A percentile compares a stretch with the other conserved stretches of the same genome.
Evolutionary conservation across 2,113 vertebrate species (phyloP).

Genomic region (Barnardius zonarius): DNA sequence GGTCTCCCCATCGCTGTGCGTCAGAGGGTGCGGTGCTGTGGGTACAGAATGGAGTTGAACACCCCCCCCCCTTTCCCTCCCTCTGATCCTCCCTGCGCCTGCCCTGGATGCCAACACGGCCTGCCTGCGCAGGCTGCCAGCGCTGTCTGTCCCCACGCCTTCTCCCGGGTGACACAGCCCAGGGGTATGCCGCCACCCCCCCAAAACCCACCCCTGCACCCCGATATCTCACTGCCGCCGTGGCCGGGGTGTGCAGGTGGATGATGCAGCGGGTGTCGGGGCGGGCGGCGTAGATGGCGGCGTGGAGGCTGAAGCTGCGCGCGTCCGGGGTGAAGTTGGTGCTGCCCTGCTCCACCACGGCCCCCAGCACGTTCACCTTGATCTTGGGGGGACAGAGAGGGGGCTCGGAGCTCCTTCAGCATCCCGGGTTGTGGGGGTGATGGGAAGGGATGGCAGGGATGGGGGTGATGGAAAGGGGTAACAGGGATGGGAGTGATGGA

Average conservation of each 20-base stretch:
- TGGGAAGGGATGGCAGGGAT: not conserved
- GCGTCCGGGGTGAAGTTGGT: constrained; percentile 84
- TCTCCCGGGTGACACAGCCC: not conserved
- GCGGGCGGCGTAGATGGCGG: constrained; percentile 90
- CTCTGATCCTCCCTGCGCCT: not conserved
- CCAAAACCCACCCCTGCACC: not conserved
- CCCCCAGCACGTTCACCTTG: constrained; percentile 96
- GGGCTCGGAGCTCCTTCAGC: not conserved
- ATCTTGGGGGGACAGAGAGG: constrained; percentile 70
- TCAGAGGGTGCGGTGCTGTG: not conserved
- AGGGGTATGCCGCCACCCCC: not conserved
- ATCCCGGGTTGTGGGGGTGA: not conserved
- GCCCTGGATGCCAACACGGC: not conserved
- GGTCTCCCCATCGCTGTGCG: constrained; percentile 37
- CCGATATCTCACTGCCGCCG: constrained; percentile 81
- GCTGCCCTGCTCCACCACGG: constrained; percentile 91
- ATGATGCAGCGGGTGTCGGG: constrained; percentile 88
- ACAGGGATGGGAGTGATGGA: not conserved
- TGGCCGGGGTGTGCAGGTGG: constrained; percentile 88
- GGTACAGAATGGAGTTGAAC: not conserved
- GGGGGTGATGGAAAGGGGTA: not conserved
- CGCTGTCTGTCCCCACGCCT: not conserved
- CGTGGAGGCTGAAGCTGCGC: constrained; percentile 87
- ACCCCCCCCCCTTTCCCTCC: not conserved
- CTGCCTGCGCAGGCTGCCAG: not conserved